Percentiles rank a stretch among this genome's conserved stretches.
Evolutionary conservation across 2,113 vertebrate species (phyloP).

Genomic region (Struthio camelus): DNA sequence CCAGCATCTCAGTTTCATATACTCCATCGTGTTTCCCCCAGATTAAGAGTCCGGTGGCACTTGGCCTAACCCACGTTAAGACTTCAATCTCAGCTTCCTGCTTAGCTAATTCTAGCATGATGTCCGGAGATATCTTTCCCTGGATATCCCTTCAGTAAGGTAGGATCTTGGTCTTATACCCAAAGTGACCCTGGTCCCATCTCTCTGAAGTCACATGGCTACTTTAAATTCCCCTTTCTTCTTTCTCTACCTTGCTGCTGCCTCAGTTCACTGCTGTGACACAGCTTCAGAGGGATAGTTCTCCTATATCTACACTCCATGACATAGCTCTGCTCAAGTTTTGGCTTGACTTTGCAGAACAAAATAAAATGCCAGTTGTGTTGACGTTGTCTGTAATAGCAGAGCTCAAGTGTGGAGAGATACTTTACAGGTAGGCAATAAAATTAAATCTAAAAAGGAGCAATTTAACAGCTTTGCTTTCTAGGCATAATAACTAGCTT

Average conservation of each 20-base stretch:
- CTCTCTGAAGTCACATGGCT: background rate
- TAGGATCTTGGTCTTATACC: background rate
- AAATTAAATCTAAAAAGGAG: background rate
- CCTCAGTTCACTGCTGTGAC: background rate
- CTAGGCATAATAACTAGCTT: background rate
- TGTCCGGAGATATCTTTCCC: background rate
- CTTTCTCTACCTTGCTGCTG: background rate
- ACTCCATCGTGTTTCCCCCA: fast-evolving
- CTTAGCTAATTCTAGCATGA: background rate
- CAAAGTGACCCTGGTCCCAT: too few relatives aligned
- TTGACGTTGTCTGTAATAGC: background rate
- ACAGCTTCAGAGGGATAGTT: background rate
- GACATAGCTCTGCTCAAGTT: background rate
- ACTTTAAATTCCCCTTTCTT: background rate
- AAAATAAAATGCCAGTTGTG: background rate
- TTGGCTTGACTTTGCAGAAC: background rate
- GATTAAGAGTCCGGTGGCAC: background rate
- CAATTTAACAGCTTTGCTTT: background rate
- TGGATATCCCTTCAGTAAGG: background rate
- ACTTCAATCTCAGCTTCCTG: background rate
- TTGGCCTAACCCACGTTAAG: background rate
- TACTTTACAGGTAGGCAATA: background rate
- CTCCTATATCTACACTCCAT: background rate
- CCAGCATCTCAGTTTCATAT: background rate
- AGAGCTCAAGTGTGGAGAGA: background rate